These are phyloP conservation scores for Oreochromis tanganicae DNA, from an alignment of 2,113 vertebrate species.

Conservation along the genomic window DNA sequence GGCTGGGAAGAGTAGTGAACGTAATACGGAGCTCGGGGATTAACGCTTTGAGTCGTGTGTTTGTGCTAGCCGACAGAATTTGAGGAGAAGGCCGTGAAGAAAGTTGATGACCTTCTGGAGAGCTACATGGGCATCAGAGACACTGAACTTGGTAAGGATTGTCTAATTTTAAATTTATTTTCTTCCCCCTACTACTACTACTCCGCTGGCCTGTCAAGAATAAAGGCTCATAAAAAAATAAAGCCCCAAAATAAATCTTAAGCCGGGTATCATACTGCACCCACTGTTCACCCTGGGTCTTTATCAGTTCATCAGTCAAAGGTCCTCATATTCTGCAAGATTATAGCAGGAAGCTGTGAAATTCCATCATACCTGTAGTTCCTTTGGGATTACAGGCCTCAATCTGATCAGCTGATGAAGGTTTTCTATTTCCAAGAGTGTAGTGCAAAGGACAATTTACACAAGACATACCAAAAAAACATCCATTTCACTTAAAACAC, in stretches of 20 bases:
- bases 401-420: background rate
- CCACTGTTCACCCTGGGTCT: background rate
- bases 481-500: background rate
- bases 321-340: background rate
- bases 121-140: slow-evolving; percentile 98
- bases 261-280: fast-evolving
- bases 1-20: background rate
- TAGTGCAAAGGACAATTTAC: background rate
- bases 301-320: background rate
- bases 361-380: background rate
- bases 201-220: background rate
- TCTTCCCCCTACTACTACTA: fast-evolving
- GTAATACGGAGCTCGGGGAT: background rate
- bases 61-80: slow-evolving; percentile 81
- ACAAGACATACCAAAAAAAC: background rate
- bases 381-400: background rate
- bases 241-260: background rate
- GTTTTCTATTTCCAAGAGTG: background rate
- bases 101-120: slow-evolving; percentile 93
- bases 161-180: background rate
- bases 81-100: slow-evolving; percentile 88
- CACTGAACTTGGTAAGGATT: slow-evolving; percentile 81
- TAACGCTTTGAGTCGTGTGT: background rate
- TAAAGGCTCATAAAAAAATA: background rate
- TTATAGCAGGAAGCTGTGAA: background rate